Evolutionary conservation across 2,888 invertebrate species (phyloP).

Genomic region (Panzeria rudis): DNA sequence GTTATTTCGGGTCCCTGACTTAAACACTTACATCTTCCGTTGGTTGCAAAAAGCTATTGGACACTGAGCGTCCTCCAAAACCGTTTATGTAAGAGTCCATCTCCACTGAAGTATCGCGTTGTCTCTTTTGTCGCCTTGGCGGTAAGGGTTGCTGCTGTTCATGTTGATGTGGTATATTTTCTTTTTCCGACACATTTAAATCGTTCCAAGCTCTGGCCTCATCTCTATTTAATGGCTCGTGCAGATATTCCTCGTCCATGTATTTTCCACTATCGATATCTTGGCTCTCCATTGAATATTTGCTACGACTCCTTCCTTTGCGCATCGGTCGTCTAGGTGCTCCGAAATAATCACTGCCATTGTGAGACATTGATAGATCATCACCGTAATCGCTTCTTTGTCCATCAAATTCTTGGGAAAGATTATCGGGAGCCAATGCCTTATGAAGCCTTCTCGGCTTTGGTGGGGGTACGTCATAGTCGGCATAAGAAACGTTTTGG

Average conservation of each 20-base stretch:
- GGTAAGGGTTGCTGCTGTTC: constrained; percentile 81
- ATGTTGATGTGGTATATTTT: constrained; percentile 58
- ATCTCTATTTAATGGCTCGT: constrained; percentile 76
- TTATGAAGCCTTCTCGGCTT: constrained; percentile 81
- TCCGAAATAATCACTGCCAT: constrained; percentile 80
- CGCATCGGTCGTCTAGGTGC: constrained; percentile 85
- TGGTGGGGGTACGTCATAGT: constrained; percentile 83
- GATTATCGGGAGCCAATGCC: constrained; percentile 78
- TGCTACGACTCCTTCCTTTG: constrained; percentile 82
- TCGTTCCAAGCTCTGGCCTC: constrained; percentile 75
- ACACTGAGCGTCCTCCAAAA: constrained; percentile 83
- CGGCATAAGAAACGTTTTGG: constrained; percentile 78
- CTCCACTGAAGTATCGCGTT: constrained; percentile 80
- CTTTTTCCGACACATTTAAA: constrained; percentile 73
- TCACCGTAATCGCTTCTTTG: constrained; percentile 81
- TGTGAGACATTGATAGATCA: constrained; percentile 82
- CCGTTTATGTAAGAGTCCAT: constrained; percentile 83
- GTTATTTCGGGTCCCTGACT: no score
- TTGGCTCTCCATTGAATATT: constrained; percentile 83
- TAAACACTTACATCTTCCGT: constrained; percentile 81
- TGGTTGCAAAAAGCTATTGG: constrained; percentile 83
- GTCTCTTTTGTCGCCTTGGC: constrained; percentile 83
- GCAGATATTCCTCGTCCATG: constrained; percentile 82
- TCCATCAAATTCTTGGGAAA: constrained; percentile 79
- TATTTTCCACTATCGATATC: constrained; percentile 78